phyloP scores from a whole-genome alignment of 1,140 invertebrate genomes.

The Coelopa frigida region DNA sequence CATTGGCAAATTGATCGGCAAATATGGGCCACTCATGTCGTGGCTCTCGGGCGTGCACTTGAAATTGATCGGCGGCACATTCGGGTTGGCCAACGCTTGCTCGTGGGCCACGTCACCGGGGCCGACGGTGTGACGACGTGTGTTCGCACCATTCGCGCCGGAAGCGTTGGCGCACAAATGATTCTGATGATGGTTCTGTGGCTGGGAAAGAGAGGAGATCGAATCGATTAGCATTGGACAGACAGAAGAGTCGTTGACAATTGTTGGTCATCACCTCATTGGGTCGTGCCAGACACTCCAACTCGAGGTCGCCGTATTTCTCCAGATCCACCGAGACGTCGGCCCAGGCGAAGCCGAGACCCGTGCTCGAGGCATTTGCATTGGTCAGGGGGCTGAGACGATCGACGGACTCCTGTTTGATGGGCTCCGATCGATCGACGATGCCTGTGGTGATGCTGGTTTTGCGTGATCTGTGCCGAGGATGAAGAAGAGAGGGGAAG shows the following conservation, averaged over 20 bases:
- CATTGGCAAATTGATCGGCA: constrained; percentile 67
- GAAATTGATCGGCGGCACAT: constrained; percentile 38
- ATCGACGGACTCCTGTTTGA: constrained; percentile 41
- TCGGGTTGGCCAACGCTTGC: constrained; percentile 48
- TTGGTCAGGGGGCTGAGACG: constrained; percentile 39
- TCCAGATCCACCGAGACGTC: constrained; percentile 38
- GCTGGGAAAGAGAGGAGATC: neutral
- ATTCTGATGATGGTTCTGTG: constrained; percentile 19
- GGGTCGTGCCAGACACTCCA: constrained; percentile 34
- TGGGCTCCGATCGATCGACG: constrained; percentile 46
- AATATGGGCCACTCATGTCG: constrained; percentile 46
- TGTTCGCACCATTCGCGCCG: constrained; percentile 34
- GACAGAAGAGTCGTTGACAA: neutral
- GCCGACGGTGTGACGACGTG: constrained; percentile 84
- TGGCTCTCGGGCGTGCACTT: constrained; percentile 31
- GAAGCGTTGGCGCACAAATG: constrained; percentile 28
- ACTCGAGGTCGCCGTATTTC: constrained; percentile 53
- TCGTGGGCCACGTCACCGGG: constrained; percentile 80
- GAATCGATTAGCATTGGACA: neutral
- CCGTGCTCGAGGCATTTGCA: constrained; percentile 27
- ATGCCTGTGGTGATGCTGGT: constrained; percentile 62
- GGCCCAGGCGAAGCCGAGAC: constrained; percentile 30
- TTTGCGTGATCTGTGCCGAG: constrained; percentile 44
- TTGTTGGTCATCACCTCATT: constrained; percentile 27
- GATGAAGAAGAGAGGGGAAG: too few species aligned